Evolutionary conservation across 2,888 invertebrate species (phyloP).

Genomic region (Syritta pipiens): DNA sequence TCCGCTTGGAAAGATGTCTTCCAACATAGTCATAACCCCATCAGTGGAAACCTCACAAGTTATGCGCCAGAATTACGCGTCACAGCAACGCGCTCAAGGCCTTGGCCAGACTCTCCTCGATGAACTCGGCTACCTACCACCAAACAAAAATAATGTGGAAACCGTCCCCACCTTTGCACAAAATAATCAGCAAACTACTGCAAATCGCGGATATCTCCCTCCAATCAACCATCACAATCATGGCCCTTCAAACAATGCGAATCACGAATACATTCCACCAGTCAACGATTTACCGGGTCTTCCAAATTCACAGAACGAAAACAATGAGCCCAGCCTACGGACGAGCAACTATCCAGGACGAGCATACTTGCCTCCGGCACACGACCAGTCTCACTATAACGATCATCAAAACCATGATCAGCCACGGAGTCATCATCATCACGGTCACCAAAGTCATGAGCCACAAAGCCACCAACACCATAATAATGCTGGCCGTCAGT

Average conservation of each 20-base stretch:
- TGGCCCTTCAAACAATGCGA: background rate
- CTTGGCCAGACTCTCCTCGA: background rate
- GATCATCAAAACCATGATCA: conserved; percentile 16
- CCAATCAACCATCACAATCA: background rate
- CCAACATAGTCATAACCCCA: conserved; percentile 11
- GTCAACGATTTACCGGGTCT: no score
- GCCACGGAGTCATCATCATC: background rate
- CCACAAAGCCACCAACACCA: background rate
- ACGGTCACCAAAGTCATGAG: conserved; percentile 8
- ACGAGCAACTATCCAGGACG: conserved; percentile 5
- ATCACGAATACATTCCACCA: background rate
- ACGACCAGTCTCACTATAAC: background rate
- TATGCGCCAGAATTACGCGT: background rate
- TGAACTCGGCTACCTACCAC: background rate
- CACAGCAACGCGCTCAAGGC: background rate
- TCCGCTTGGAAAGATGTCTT: background rate
- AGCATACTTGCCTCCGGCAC: conserved; percentile 3
- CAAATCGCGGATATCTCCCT: background rate
- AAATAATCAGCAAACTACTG: background rate
- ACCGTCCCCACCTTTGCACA: background rate
- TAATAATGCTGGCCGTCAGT: conserved; percentile 22
- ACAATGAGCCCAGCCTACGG: no score
- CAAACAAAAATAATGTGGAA: no score
- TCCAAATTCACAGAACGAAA: no score
- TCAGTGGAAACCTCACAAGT: conserved; percentile 16